Conservation (phyloP, 2,113 vertebrate genomes). For the Sardina pilchardus region DNA sequence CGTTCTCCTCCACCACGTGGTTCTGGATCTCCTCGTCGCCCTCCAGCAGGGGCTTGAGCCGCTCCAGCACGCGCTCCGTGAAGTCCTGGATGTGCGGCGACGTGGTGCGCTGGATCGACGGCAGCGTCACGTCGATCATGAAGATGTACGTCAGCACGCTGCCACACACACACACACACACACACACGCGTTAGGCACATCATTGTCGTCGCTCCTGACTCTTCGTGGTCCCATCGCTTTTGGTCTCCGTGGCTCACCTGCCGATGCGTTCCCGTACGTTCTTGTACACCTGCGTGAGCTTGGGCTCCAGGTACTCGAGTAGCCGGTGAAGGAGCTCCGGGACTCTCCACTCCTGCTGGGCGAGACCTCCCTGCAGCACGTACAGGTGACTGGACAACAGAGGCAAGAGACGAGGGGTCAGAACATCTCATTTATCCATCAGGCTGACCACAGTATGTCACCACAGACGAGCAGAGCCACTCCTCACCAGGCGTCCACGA, state of each 20-base stretch:
- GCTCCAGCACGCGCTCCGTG: conserved; percentile 81
- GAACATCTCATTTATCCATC: neutral
- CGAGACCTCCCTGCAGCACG: conserved; percentile 93
- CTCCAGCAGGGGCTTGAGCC: conserved; percentile 88
- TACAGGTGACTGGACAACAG: conserved; percentile 82
- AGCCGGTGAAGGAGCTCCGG: conserved; percentile 90
- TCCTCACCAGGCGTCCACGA: conserved; percentile 90
- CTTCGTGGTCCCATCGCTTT: neutral
- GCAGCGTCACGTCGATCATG: conserved; percentile 96
- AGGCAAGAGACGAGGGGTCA: conserved; percentile 16
- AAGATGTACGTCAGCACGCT: conserved; percentile 98
- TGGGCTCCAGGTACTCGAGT: conserved; percentile 91
- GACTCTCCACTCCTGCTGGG: conserved; percentile 97
- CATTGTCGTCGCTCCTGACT: neutral
- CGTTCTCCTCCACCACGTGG: conserved; percentile 92
- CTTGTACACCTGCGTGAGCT: conserved; percentile 97
- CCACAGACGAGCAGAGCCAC: conserved; percentile 10
- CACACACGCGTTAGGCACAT: conserved; percentile 23
- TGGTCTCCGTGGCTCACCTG: conserved; percentile 73
- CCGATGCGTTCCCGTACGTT: conserved; percentile 96
- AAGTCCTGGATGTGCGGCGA: conserved; percentile 91
- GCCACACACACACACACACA: conserved; percentile 54
- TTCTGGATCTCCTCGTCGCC: conserved; percentile 94
- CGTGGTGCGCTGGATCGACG: conserved; percentile 84
- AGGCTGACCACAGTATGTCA: neutral